Percentiles rank a stretch among this genome's conserved stretches.
These are phyloP conservation scores for Pangasius krempfi DNA, from an alignment of 2,797 vertebrate species.

Conservation along the genomic window DNA sequence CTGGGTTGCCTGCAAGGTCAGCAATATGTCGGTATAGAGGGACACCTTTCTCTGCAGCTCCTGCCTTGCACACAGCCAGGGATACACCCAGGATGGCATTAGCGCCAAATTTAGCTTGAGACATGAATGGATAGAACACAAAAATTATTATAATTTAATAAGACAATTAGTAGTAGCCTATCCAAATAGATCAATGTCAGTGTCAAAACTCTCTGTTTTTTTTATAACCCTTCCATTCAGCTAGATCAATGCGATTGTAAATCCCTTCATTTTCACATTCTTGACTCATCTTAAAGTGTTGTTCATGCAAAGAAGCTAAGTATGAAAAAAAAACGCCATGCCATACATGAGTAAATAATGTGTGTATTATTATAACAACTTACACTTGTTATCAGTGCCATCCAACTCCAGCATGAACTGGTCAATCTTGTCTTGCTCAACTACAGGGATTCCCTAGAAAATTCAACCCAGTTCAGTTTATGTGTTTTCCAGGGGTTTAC, in stretches of 20 bases:
- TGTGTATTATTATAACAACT: slow-evolving; percentile 54
- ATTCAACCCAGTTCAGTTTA: not conserved
- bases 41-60: slow-evolving; percentile 93
- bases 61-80: slow-evolving; percentile 94
- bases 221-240: not conserved
- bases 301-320: not conserved
- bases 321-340: not conserved
- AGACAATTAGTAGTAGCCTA: not conserved
- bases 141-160: not conserved
- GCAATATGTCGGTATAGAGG: slow-evolving; percentile 94
- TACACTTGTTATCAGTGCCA: slow-evolving; percentile 95
- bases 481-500: not conserved
- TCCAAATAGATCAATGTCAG: not conserved
- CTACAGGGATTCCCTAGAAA: slow-evolving; percentile 81
- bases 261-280: too few species aligned
- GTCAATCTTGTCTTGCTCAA: slow-evolving; percentile 94
- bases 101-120: slow-evolving; percentile 89
- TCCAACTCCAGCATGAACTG: slow-evolving; percentile 94
- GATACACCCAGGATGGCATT: slow-evolving; percentile 95
- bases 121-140: not conserved
- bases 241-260: not conserved
- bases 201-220: not conserved
- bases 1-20: slow-evolving; percentile 87
- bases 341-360: not conserved
- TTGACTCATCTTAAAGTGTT: not conserved